phyloP scores from a whole-genome alignment of 2,888 invertebrate genomes.

The Erebia epiphron region DNA sequence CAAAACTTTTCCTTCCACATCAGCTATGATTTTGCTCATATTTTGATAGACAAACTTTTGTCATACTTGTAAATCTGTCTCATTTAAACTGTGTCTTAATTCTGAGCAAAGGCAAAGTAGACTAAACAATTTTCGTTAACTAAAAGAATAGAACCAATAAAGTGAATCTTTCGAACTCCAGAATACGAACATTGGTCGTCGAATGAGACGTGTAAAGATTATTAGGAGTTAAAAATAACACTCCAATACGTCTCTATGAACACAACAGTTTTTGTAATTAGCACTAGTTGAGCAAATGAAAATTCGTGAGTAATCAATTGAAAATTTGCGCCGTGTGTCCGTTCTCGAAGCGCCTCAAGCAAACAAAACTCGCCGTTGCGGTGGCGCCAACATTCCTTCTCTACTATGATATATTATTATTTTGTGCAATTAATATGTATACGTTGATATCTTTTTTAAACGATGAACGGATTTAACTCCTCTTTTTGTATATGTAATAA shows the following conservation, averaged over 20 bases:
- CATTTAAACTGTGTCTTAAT: too few relatives aligned
- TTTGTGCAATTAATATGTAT: neutral
- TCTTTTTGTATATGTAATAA: too few relatives aligned
- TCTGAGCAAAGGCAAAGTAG: too few relatives aligned
- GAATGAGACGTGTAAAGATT: slow-evolving; percentile 4
- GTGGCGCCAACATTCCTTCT: slow-evolving; percentile 68
- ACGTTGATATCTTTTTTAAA: neutral
- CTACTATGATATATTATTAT: slow-evolving; percentile 38
- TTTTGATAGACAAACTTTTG: too few relatives aligned
- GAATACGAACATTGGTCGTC: neutral
- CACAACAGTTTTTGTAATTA: slow-evolving; percentile 18
- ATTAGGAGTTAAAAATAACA: neutral
- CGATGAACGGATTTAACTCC: too few relatives aligned
- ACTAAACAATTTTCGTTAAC: too few relatives aligned
- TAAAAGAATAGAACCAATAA: too few relatives aligned
- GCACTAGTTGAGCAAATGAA: slow-evolving; percentile 39
- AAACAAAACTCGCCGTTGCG: slow-evolving; percentile 55
- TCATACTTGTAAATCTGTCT: too few relatives aligned
- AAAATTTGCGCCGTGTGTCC: slow-evolving; percentile 63
- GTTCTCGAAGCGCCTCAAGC: slow-evolving; percentile 45
- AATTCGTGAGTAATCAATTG: slow-evolving; percentile 62
- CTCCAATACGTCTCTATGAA: slow-evolving; percentile 6
- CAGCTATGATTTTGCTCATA: too few relatives aligned
- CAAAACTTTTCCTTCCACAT: too few relatives aligned
- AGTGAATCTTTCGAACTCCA: too few relatives aligned